Evolutionary conservation across 2,113 vertebrate species (phyloP), one percentile per base, ranked within the genome.

Genomic region (Orcinus orca): DNA sequence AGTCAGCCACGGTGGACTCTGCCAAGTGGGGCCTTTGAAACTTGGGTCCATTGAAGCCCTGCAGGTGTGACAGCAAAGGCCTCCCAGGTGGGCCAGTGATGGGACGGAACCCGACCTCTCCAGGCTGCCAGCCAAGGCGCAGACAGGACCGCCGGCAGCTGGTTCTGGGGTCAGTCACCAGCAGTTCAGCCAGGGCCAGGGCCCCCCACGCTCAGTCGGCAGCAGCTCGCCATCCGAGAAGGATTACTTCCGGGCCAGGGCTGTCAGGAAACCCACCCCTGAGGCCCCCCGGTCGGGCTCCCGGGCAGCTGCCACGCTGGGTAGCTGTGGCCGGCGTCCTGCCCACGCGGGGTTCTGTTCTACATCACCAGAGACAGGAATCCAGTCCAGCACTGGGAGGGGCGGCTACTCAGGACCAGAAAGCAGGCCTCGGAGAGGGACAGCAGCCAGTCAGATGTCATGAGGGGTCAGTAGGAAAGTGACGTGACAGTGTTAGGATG

Each of bases 391-490:
- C 44, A 83, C 23, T 63, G 62, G 83, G 70, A 20, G 53, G 53
- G 53, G 53, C 15, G 50, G 50, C 38, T 84, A 38, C 65, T 76
- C 2, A 3, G 82, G 84, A 74, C n/a, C 60, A 89, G 71, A 65
- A 4, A 55, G 33, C 36, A 73, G 79, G 70, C 79, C 89, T 87
- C 5, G 21, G 76, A 82, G 80, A 95, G 80, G 26, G 33, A 93
- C 13, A 79, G 70, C 76, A 93, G 92, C 90, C 60, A 80, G 88
- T 44, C 14, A 85, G 82, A 93, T 33, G 71, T 67, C 53, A 93
- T 47, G 8, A 67, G 47, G 36, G 36, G 50, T 67, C 55, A 95
- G 79, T 33, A 25, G 90, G 79, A 92, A 68, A 96, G 65, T 38
- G 68, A 55, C 14, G 6, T 55, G 81, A 60, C 20, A 95, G 36